Conservation (phyloP, 1,140 invertebrate genomes). For the Brachionus rotundiformis region DNA sequence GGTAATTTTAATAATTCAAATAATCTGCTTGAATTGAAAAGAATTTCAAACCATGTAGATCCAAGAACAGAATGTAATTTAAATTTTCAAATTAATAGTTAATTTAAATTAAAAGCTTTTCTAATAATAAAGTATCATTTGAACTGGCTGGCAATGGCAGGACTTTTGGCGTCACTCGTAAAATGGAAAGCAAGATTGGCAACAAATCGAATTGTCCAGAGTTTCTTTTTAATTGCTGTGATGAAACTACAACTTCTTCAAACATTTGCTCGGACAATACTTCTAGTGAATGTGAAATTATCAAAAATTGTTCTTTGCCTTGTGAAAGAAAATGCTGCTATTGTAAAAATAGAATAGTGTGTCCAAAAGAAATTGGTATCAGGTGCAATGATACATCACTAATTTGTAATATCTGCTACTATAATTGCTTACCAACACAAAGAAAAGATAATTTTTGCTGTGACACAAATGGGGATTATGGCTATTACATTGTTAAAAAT, state of each 20-base stretch:
- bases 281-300: not conserved
- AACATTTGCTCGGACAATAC: not conserved
- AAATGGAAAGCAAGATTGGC: not conserved
- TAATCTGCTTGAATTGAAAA: not conserved
- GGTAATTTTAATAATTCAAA: not conserved
- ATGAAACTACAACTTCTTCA: not conserved
- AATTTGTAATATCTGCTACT: conserved; percentile 16
- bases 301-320: not conserved
- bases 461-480: not conserved
- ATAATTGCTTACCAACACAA: not conserved
- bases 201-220: not conserved
- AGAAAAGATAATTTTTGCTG: not conserved
- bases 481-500: conserved; percentile 27
- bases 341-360: not conserved
- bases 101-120: not conserved
- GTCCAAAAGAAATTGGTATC: not conserved
- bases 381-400: not conserved
- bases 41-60: not conserved
- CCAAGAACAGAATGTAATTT: not conserved
- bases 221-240: not conserved
- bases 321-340: not conserved
- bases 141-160: not conserved
- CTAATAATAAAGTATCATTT: not conserved
- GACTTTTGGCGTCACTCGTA: not conserved
- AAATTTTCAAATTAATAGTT: not conserved